Conservation (phyloP, 2,888 invertebrate genomes). For the Nomada ruficornis region DNA sequence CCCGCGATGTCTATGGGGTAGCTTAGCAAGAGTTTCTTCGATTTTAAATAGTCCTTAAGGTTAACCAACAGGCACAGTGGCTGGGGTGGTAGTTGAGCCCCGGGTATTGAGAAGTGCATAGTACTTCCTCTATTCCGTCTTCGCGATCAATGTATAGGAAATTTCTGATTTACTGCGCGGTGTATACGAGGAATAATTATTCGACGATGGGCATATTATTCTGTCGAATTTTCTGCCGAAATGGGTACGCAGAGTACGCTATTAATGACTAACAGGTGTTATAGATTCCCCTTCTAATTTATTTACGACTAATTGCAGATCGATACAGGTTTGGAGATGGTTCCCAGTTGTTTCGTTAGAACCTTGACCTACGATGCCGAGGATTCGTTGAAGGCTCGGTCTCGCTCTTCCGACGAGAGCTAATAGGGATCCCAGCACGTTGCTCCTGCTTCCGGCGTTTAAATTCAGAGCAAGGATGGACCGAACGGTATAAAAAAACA, state of each 20-base stretch:
- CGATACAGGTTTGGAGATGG: not conserved
- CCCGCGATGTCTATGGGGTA: not conserved
- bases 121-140: not conserved
- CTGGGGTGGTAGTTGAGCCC: not conserved
- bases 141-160: not conserved
- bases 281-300: not conserved
- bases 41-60: conserved; percentile 6
- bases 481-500: conserved; percentile 11
- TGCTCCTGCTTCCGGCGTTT: conserved; percentile 69
- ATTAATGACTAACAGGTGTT: not conserved
- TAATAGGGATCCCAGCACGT: conserved; percentile 49
- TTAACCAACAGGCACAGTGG: not conserved
- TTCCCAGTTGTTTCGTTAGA: conserved; percentile 26
- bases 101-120: not conserved
- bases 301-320: too few species aligned
- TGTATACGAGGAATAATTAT: not conserved
- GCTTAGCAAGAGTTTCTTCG: not conserved
- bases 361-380: conserved; percentile 50
- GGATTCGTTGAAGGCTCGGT: conserved; percentile 18
- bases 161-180: conserved; percentile 8
- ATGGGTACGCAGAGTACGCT: not conserved
- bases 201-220: not conserved
- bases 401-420: conserved; percentile 4
- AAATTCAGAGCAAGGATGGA: conserved; percentile 48
- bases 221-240: not conserved